Base-by-base conservation (phyloP, 2,888 invertebrate species). In the Spialia ferax region DNA sequence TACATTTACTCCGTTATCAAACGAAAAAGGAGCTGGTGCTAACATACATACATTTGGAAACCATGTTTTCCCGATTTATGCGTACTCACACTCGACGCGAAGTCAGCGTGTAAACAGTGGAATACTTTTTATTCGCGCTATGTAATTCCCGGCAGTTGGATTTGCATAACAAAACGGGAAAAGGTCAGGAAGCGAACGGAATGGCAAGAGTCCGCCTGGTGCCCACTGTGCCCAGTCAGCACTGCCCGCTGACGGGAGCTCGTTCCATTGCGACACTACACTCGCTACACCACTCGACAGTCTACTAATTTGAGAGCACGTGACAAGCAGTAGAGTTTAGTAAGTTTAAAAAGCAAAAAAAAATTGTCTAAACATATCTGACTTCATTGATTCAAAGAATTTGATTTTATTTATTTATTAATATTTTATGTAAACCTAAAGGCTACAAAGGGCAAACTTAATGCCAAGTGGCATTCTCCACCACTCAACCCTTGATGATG, bases 131-230 rank as follows among this genome's bases (percentile, higher is more conserved):
- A 91, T 92, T 93, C 91, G 80, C 82, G 83, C 87, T 88, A 81
- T 90, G 83, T 85, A 86, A 89, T 91, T 93, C 89, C 91, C 80
- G 82, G 82, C 82, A 81, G 78, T 81, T 78, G 79, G 85, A 93
- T 93, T 93, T 93, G 91, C 93, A 93, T 93, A 93, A 90, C 92
- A 89, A 86, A 91, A 87, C 90, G 87, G 89, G 91, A 89, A 91
- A 89, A 93, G 93, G 93, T 93, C 93, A 93, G 93, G 84, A 93
- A 93, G 91, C 89, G 93, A 91, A 92, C 84, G 81, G 85, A 90
- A 91, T 89, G 89, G 91, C 90, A 92, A 93, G 91, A 89, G 92
- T 90, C 90, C 89, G 85, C 86, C 85, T 87, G 88, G 87, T 87
- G 91, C 82, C 82, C 81, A 87, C 84, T 93, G 87, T 87, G 91